A percentile compares a stretch with the other conserved stretches of the same genome.
Evolutionary conservation across 2,113 vertebrate species (phyloP).

Genomic region (Epinephelus lanceolatus): DNA sequence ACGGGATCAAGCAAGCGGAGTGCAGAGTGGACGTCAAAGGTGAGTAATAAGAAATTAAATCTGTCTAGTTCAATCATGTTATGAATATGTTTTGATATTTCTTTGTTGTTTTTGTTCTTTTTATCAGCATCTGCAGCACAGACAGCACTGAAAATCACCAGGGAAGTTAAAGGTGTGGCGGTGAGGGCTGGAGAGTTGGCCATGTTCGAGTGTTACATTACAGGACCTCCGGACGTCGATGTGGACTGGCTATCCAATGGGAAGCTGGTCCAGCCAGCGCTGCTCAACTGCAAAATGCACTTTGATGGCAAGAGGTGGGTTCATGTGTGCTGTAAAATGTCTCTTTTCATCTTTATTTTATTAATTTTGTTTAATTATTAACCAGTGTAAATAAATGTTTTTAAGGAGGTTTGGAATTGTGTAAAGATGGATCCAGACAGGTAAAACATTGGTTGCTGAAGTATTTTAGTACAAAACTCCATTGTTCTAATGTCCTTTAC

Average conservation of each 20-base stretch:
- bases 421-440: too few species aligned
- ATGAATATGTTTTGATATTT: not conserved
- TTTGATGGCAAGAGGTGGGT: conserved; percentile 90
- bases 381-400: not conserved
- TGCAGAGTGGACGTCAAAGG: conserved; percentile 92
- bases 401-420: not conserved
- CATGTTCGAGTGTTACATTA: conserved; percentile 92
- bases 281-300: conserved; percentile 98
- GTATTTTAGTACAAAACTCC: not conserved
- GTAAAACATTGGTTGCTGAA: too few species aligned
- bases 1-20: conserved; percentile 89
- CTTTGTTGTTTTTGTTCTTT: not conserved
- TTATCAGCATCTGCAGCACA: conserved; percentile 81
- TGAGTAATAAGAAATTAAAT: conserved; percentile 67
- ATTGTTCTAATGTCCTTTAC: not conserved
- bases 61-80: not conserved
- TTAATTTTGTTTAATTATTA: not conserved
- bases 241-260: conserved; percentile 96
- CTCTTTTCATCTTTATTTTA: not conserved
- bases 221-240: conserved; percentile 90
- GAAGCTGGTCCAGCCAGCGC: conserved; percentile 94
- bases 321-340: not conserved
- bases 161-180: conserved; percentile 87
- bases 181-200: conserved; percentile 93
- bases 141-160: conserved; percentile 86